Evolutionary conservation across 2,888 invertebrate species (phyloP), one percentile per base, ranked within the genome.

Genomic region (Thecocarcelia acutangulata): DNA sequence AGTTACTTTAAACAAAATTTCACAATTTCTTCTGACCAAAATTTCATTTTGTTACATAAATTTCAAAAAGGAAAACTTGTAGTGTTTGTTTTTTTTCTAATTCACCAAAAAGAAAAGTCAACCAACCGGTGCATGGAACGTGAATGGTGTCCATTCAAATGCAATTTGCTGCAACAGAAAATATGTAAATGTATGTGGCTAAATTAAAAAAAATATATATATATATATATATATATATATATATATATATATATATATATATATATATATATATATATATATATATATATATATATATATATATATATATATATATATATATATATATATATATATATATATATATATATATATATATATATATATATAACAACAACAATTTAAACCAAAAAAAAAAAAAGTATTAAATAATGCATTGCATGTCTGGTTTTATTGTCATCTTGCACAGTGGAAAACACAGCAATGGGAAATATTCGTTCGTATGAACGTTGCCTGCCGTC

Each of bases 361-460:
- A 19, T 13, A 69, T n/a, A n/a, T n/a, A 28, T 11, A 56, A 17
- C n/a, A 40, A 33, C 2, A 13, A 50, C n/a, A 44, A 72, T 17
- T 33, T 19, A 21, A 52, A 15, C 37, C 13, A 21, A 2, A 44
- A 28, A 37, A 19, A 72, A 73, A 63, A 64, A 46, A n/a, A 46
- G 21, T 74, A 66, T 74, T 74, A 74, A 74, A 74, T 74, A 74
- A 74, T 74, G 64, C 64, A 54, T 74, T 66, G 74, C 64, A 74
- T 74, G 74, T 73, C 72, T 66, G 52, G 59, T 59, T 66, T 72
- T 79, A 73, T 79, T 79, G 78, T 79, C 78, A 79, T 73, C 72
- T 79, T 40, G 64, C 24, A 61, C 28, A 28, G 63, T 40, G 40
- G 48, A 46, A 54, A 70, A 46, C 21, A 59, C 78, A 46, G 12